A percentile compares a stretch with the other conserved stretches of the same genome.
Evolutionary conservation across 2,113 vertebrate genomes (phyloP).

Genomic region (Tupaia tana): DNA sequence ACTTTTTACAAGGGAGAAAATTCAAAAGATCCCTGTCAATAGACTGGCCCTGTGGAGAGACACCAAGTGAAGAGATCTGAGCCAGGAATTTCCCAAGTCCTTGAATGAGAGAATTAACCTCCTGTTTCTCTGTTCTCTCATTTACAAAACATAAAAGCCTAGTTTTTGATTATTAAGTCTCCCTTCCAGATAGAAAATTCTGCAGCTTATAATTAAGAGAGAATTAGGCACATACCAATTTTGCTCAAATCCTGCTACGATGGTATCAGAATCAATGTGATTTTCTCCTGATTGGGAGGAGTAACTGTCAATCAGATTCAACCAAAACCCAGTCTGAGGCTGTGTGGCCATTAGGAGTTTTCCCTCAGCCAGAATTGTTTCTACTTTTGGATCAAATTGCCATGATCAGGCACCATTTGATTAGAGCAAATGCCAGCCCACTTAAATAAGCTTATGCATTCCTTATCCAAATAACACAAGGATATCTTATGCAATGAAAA

Average conservation of each 20-base stretch:
- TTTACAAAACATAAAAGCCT: not conserved
- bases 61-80: not conserved
- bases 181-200: not conserved
- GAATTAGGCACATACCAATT: not conserved
- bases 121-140: not conserved
- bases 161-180: not conserved
- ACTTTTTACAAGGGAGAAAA: not conserved
- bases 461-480: not conserved
- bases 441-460: conserved; percentile 3
- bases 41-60: not conserved
- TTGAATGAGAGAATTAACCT: not conserved
- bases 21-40: not conserved
- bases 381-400: not conserved
- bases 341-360: not conserved
- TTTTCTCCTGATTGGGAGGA: not conserved
- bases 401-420: not conserved
- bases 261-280: not conserved
- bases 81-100: not conserved
- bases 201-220: not conserved
- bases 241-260: not conserved
- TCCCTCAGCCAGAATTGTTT: not conserved
- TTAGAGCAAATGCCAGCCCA: not conserved
- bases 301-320: not conserved
- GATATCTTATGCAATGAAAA: not conserved
- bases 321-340: not conserved